These are phyloP conservation scores for Peromyscus eremicus DNA, from an alignment of 2,797 vertebrate genomes.

Conservation along the genomic window DNA sequence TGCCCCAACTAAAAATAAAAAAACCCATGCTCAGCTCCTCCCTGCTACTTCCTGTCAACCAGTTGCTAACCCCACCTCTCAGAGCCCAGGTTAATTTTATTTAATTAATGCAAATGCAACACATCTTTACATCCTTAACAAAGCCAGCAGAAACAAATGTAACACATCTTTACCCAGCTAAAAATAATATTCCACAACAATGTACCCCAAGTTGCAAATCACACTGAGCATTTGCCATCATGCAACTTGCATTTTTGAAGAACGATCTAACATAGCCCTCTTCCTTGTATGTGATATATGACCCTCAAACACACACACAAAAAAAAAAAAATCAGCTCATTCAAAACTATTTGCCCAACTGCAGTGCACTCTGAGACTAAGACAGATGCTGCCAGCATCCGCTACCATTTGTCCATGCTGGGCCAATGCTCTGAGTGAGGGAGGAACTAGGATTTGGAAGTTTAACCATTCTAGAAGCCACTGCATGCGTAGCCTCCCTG, in stretches of 20 bases:
- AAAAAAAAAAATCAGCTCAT: neutral
- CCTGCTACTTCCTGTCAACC: neutral
- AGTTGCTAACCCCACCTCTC: neutral
- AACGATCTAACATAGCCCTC: neutral
- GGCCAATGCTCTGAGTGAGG: neutral
- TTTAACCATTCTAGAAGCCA: neutral
- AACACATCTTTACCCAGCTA: neutral
- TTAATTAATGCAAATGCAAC: neutral
- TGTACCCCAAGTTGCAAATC: neutral
- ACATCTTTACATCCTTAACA: neutral
- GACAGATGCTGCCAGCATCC: neutral
- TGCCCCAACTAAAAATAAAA: too few relatives aligned
- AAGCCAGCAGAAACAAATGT: neutral
- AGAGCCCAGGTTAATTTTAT: neutral
- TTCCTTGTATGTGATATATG: neutral
- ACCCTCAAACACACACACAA: neutral
- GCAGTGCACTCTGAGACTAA: neutral
- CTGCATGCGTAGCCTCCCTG: neutral
- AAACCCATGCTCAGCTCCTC: neutral
- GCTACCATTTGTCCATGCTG: neutral
- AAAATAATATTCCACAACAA: neutral
- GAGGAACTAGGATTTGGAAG: neutral
- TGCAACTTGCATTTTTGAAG: neutral
- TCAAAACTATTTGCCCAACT: slow-evolving; percentile 45
- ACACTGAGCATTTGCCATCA: neutral